These are phyloP conservation scores for Brienomyrus brachyistius DNA, from an alignment of 2,113 vertebrate species.

Conservation along the genomic window DNA sequence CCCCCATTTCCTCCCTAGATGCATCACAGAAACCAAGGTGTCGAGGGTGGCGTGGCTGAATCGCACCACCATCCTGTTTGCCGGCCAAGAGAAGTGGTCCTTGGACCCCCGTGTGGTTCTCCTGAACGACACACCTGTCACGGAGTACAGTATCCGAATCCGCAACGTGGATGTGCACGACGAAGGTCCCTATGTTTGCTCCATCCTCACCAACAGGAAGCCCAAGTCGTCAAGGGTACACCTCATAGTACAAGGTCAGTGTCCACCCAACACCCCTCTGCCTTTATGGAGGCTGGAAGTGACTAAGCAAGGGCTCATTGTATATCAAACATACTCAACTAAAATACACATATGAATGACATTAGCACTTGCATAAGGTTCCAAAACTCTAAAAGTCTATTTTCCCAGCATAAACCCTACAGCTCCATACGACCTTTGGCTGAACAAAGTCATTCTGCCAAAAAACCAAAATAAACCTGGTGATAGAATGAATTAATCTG, in stretches of 20 bases:
- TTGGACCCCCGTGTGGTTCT: slow-evolving; percentile 88
- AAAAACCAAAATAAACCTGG: background rate
- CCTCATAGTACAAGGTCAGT: slow-evolving; percentile 88
- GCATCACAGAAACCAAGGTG: slow-evolving; percentile 86
- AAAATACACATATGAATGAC: background rate
- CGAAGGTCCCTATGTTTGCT: slow-evolving; percentile 90
- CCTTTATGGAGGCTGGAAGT: background rate
- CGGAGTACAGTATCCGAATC: slow-evolving; percentile 95
- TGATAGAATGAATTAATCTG: background rate
- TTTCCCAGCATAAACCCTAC: background rate
- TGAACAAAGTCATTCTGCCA: background rate
- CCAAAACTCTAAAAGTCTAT: background rate
- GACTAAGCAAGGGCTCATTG: background rate
- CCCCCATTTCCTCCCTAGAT: slow-evolving; percentile 55
- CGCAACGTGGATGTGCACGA: slow-evolving; percentile 83
- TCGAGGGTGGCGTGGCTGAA: slow-evolving; percentile 94
- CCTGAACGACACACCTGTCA: slow-evolving; percentile 81
- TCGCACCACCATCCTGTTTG: slow-evolving; percentile 91
- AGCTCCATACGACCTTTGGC: background rate
- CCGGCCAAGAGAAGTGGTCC: slow-evolving; percentile 92
- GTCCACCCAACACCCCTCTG: background rate
- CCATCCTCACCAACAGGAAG: slow-evolving; percentile 91
- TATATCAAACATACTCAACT: background rate
- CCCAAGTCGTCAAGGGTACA: slow-evolving; percentile 88
- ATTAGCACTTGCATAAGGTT: background rate